Conservation (phyloP, 2,888 invertebrate species). For the Actias luna region DNA sequence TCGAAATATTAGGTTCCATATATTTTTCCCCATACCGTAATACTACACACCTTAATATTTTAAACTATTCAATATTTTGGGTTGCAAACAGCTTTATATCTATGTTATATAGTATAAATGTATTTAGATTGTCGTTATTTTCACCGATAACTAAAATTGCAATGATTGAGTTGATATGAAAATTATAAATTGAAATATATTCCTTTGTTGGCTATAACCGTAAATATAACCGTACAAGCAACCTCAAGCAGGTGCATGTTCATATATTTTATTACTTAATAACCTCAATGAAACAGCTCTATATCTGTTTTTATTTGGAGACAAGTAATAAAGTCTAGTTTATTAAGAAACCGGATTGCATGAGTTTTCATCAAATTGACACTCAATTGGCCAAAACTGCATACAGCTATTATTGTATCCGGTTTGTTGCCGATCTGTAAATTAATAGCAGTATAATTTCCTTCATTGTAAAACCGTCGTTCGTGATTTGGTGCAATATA, state of each 20-base stretch:
- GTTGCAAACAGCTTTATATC: neutral
- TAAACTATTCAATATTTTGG: neutral
- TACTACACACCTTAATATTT: neutral
- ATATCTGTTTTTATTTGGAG: conserved; percentile 23
- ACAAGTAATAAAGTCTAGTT: conserved; percentile 18
- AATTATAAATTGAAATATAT: neutral
- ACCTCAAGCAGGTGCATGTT: too few species aligned
- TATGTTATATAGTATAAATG: neutral
- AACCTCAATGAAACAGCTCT: neutral
- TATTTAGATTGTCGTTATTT: neutral
- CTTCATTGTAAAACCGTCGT: conserved; percentile 27
- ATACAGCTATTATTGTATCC: conserved; percentile 42
- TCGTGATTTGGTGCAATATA: neutral
- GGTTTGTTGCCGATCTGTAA: conserved; percentile 41
- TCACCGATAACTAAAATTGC: neutral
- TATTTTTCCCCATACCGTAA: too few species aligned
- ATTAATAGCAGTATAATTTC: conserved; percentile 13
- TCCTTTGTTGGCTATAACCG: too few species aligned
- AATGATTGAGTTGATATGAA: neutral
- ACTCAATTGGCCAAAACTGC: conserved; percentile 48
- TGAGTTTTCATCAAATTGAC: conserved; percentile 42
- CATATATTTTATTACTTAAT: neutral
- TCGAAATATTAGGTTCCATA: neutral
- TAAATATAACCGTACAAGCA: neutral
- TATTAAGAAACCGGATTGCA: conserved; percentile 38